phyloP scores from a whole-genome alignment of 2,113 vertebrate species.

The Gasterosteus nipponicus region DNA sequence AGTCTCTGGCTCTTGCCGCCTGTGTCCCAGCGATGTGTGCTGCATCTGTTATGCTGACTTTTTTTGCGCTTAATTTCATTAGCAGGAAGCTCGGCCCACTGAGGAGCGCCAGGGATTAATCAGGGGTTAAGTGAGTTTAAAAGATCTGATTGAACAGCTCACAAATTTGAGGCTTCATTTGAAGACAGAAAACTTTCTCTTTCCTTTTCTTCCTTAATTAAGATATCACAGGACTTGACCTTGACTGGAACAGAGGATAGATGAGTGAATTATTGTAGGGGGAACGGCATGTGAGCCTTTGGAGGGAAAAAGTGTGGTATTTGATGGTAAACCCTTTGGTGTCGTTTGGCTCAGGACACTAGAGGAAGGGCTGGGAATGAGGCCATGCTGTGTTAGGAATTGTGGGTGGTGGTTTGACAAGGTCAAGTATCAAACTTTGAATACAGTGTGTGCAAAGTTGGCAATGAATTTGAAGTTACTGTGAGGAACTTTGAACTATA shows the following conservation, averaged over 20 bases:
- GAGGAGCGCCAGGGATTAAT: conserved; percentile 70
- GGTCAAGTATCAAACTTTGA: not conserved
- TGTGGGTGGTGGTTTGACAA: not conserved
- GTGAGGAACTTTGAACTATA: no score
- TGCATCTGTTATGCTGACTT: conserved; percentile 55
- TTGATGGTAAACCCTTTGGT: conserved; percentile 37
- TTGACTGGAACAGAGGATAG: conserved; percentile 68
- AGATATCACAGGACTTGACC: conserved; percentile 70
- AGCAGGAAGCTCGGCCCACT: conserved; percentile 45
- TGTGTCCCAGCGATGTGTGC: conserved; percentile 18
- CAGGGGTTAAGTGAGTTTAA: conserved; percentile 78
- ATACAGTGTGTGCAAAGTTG: not conserved
- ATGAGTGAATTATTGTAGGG: conserved; percentile 66
- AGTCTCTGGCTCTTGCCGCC: not conserved
- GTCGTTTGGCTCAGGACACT: conserved; percentile 6
- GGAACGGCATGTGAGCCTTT: conserved; percentile 30
- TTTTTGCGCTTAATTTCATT: conserved; percentile 71
- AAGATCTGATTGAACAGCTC: conserved; percentile 71
- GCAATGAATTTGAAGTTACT: no score
- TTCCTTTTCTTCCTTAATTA: conserved; percentile 69
- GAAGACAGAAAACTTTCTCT: conserved; percentile 61
- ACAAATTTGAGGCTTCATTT: conserved; percentile 69
- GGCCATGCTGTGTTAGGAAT: conserved; percentile 6
- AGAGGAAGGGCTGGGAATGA: conserved; percentile 47
- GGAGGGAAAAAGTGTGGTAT: conserved; percentile 31